Base-by-base conservation (phyloP, 1,140 invertebrate genomes). In the Procambarus virginalis region DNA sequence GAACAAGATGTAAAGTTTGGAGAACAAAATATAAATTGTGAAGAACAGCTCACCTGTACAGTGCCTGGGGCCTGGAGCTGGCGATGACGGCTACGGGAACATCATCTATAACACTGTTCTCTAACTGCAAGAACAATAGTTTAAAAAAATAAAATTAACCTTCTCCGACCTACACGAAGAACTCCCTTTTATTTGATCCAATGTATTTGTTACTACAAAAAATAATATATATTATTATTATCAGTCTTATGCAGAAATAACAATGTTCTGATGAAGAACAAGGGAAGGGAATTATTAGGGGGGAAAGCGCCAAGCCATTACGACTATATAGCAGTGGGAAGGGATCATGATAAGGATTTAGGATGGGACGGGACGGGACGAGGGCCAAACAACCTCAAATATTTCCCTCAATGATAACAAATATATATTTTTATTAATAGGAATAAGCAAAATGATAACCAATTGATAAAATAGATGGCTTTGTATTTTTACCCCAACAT, bases 61-160 rank as follows among this genome's bases (percentile, higher is more conserved):
- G 60, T 9, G 75, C 73, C 1, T 51, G 2, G 2, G 81, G 78
- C 60, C 89, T 58, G 46, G 49, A 60, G 0, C 51, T 48, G 14
- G 84, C 89, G 2, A 91, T 58, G 20, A 91, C 79, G 12, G 75
- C 84, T 48, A 91, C 58, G 22, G 86, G 86, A 9, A 89, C 86
- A 60, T 83, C 70, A 8, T 89, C 79, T 6, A 89, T 89, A 17
- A 76, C 64, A 60, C 79, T 89, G 86, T 76, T 76, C 48, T 75
- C 68, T 20, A 89, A 78, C 86, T 87, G 78, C 0, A 55, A 12
- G 12, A 51, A 73, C 17, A 64, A 20, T 17, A 20, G 60, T 12
- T 64, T 14, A 14, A 64, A 20, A 64, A 64, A 64, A 17, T 64
- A 20, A 17, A 8, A 64, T 17, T 64, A 64, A 64, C 60, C 12